Evolutionary conservation across 2,888 invertebrate species (phyloP).

Genomic region (Podabrus alpinus): DNA sequence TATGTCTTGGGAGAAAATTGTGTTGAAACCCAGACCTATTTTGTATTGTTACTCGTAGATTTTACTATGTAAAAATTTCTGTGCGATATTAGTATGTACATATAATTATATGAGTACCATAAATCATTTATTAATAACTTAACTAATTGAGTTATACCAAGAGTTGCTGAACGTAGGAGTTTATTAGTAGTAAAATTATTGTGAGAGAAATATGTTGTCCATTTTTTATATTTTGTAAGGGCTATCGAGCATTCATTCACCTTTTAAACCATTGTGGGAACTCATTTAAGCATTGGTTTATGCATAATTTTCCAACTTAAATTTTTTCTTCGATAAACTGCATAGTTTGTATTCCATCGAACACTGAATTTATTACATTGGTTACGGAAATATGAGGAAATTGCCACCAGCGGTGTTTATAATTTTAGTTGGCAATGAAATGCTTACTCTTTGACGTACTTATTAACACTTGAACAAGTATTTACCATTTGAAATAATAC

Average conservation of each 20-base stretch:
- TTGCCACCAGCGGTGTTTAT: constrained; percentile 10
- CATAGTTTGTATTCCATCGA: constrained; percentile 10
- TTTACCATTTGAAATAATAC: not conserved
- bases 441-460: constrained; percentile 10
- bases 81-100: not conserved
- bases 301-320: constrained; percentile 2
- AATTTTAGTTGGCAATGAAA: constrained; percentile 11
- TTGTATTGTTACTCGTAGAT: not conserved
- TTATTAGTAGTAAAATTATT: not conserved
- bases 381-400: constrained; percentile 10
- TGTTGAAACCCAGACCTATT: not conserved
- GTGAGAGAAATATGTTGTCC: not conserved
- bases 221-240: not conserved
- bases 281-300: not conserved
- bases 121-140: not conserved
- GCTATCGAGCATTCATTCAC: not conserved
- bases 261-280: constrained; percentile 1
- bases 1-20: not conserved
- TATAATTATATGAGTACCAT: not conserved
- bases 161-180: not conserved
- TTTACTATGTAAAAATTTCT: not conserved
- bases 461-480: constrained; percentile 12
- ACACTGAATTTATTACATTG: constrained; percentile 8
- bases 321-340: not conserved
- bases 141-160: not conserved